phyloP scores from a whole-genome alignment of 2,113 vertebrate genomes.

The Bombycilla garrulus region DNA sequence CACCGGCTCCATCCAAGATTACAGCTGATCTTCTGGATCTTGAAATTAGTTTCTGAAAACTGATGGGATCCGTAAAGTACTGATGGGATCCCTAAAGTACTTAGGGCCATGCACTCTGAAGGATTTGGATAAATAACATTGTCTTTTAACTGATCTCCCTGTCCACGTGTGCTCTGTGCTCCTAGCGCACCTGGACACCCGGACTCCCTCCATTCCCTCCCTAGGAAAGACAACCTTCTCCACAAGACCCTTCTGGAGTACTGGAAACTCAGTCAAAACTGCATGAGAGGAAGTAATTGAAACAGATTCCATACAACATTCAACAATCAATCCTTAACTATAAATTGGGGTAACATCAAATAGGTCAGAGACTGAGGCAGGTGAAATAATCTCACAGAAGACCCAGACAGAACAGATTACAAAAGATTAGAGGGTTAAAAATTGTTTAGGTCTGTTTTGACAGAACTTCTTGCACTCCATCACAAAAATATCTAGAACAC shows the following conservation, averaged over 20 bases:
- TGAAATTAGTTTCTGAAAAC: neutral
- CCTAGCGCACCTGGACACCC: neutral
- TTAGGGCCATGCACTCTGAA: neutral
- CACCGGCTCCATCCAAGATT: neutral
- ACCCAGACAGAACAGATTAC: neutral
- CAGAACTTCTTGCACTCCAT: neutral
- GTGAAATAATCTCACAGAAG: neutral
- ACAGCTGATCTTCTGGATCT: neutral
- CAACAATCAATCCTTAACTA: neutral
- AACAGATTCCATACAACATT: neutral
- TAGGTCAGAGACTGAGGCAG: neutral
- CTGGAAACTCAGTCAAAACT: neutral
- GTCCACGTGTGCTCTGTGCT: neutral
- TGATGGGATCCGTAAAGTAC: neutral
- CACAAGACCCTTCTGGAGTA: neutral
- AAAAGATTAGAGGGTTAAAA: neutral
- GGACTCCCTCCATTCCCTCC: neutral
- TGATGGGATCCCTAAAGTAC: neutral
- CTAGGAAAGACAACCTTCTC: neutral
- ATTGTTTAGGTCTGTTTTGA: neutral
- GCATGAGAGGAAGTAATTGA: neutral
- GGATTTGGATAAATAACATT: neutral
- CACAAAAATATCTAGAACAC: neutral
- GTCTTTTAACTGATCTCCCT: neutral
- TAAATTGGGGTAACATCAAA: neutral